phyloP scores from a whole-genome alignment of 2,888 invertebrate genomes.

The Cremastinae sp. region DNA sequence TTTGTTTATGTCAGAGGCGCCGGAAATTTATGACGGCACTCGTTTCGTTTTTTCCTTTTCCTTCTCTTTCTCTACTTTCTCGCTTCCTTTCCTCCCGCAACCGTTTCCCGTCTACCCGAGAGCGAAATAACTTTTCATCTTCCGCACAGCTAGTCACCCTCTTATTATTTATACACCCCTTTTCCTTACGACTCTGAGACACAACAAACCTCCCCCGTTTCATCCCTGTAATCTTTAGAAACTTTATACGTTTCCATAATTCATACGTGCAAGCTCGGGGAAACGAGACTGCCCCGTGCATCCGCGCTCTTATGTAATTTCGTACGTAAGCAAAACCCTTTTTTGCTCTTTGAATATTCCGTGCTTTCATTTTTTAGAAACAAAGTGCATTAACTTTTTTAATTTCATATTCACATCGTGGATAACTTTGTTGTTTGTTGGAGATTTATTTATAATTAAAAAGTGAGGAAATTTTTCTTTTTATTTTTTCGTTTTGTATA shows the following conservation, averaged over 20 bases:
- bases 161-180: conserved; percentile 65
- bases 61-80: conserved; percentile 14
- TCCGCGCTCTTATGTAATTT: conserved; percentile 18
- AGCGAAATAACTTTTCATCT: conserved; percentile 72
- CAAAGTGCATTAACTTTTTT: too few species aligned
- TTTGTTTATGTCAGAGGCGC: conserved; percentile 67
- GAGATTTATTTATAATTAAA: too few species aligned
- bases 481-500: too few species aligned
- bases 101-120: conserved; percentile 2
- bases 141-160: conserved; percentile 62
- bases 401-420: too few species aligned
- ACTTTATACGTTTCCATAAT: conserved; percentile 65
- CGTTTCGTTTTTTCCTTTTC: conserved; percentile 56
- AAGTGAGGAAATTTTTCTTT: too few species aligned
- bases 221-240: conserved; percentile 36
- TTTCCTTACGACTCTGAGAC: conserved; percentile 19
- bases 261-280: conserved; percentile 39
- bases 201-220: conserved; percentile 23
- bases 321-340: not conserved
- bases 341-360: conserved; percentile 13
- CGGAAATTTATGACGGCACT: conserved; percentile 69
- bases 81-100: conserved; percentile 7
- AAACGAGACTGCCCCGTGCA: conserved; percentile 22
- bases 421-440: too few species aligned
- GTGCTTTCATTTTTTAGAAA: too few species aligned